Conservation (phyloP, 2,113 vertebrate species). For the Laterallus jamaicensis region DNA sequence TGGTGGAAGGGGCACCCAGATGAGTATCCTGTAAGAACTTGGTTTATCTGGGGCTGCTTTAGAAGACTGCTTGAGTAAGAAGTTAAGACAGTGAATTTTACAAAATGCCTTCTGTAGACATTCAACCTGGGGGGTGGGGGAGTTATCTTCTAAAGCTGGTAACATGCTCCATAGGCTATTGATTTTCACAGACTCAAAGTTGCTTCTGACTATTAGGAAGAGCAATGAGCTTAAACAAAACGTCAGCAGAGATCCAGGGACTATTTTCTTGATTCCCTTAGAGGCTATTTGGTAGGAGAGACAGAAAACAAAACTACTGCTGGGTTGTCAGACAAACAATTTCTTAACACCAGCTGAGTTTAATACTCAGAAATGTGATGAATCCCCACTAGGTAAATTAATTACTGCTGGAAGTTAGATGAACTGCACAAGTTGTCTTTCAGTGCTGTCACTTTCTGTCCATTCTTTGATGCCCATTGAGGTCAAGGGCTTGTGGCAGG, state of each 20-base stretch:
- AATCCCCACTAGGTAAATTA: neutral
- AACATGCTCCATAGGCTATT: fast-evolving
- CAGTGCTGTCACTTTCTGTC: neutral
- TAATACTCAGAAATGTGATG: neutral
- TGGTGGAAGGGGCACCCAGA: too few relatives aligned
- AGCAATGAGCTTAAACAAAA: neutral
- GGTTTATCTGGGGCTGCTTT: neutral
- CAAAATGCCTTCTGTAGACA: neutral
- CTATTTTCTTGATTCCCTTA: neutral
- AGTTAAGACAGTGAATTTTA: neutral
- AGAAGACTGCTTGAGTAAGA: neutral
- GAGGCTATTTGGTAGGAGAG: neutral
- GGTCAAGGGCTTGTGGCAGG: neutral
- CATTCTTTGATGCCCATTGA: neutral
- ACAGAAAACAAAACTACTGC: neutral
- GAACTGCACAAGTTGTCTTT: neutral
- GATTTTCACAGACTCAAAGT: neutral
- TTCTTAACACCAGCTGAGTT: neutral
- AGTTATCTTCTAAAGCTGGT: neutral
- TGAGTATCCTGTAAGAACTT: neutral
- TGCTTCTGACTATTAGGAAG: neutral
- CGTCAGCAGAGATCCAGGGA: neutral
- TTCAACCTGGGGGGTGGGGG: neutral
- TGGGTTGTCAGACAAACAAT: neutral
- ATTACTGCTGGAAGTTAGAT: neutral